phyloP scores from a whole-genome alignment of 2,113 vertebrate genomes.

The Alethe castanea region DNA sequence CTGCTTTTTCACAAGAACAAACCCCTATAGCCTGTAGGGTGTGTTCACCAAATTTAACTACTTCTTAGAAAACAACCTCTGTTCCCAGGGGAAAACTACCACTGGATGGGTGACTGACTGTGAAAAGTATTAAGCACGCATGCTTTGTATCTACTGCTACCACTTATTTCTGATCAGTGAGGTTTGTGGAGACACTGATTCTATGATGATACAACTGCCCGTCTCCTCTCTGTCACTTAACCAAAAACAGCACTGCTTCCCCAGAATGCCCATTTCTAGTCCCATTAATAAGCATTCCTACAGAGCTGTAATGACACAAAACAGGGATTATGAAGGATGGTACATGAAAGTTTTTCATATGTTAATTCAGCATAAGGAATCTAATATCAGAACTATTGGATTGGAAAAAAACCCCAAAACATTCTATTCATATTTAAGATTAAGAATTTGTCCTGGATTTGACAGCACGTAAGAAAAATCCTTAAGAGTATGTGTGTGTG shows the following conservation, averaged over 20 bases:
- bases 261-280: neutral
- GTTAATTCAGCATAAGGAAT: neutral
- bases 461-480: neutral
- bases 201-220: neutral
- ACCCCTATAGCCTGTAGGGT: neutral
- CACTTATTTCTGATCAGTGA: neutral
- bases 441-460: neutral
- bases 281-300: neutral
- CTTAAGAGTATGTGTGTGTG: neutral
- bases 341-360: neutral
- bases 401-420: accelerated
- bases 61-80: neutral
- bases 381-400: neutral
- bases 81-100: neutral
- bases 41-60: neutral
- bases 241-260: neutral
- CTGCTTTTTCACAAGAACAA: neutral
- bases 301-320: neutral
- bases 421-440: neutral
- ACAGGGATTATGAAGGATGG: neutral
- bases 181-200: neutral
- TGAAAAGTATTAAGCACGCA: neutral
- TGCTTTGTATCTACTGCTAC: neutral
- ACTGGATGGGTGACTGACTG: neutral
- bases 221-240: neutral